These are phyloP conservation scores for Dione vanillae DNA, from an alignment of 2,888 invertebrate species.

Conservation along the genomic window DNA sequence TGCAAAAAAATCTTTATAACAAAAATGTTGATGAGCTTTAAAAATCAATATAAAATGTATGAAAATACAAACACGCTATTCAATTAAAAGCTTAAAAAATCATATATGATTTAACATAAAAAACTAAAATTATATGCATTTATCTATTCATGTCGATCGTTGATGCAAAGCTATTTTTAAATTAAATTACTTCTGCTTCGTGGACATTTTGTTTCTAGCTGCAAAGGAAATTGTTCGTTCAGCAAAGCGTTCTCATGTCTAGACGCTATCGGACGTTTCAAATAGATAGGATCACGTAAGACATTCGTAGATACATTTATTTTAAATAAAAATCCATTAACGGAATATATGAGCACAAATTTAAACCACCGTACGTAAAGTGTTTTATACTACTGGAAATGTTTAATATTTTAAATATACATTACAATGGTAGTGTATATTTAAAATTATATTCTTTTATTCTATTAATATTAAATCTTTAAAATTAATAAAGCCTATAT, in stretches of 20 bases:
- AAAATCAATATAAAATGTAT: too few relatives aligned
- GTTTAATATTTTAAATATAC: too few relatives aligned
- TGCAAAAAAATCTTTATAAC: too few relatives aligned
- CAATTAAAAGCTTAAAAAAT: too few relatives aligned
- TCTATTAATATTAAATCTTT: too few relatives aligned
- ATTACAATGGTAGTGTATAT: too few relatives aligned
- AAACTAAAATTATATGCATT: not conserved
- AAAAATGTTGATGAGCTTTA: too few relatives aligned
- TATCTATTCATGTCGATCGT: not conserved
- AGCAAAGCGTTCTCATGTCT: constrained; percentile 30
- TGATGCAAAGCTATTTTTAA: not conserved
- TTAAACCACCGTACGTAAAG: not conserved
- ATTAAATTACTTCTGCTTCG: constrained; percentile 21
- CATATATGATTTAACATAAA: not conserved
- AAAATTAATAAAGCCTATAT: too few relatives aligned
- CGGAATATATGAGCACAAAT: not conserved
- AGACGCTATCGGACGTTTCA: constrained; percentile 26
- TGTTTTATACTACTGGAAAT: not conserved
- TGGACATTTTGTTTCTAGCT: constrained; percentile 24
- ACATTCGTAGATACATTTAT: constrained; percentile 16
- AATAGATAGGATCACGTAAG: constrained; percentile 19
- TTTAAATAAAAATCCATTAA: constrained; percentile 14
- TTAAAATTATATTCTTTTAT: too few relatives aligned
- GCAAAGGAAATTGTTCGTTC: constrained; percentile 33
- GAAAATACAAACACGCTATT: too few relatives aligned